Evolutionary conservation across 2,888 invertebrate genomes (phyloP).

Genomic region (Cephus rjabovi): DNA sequence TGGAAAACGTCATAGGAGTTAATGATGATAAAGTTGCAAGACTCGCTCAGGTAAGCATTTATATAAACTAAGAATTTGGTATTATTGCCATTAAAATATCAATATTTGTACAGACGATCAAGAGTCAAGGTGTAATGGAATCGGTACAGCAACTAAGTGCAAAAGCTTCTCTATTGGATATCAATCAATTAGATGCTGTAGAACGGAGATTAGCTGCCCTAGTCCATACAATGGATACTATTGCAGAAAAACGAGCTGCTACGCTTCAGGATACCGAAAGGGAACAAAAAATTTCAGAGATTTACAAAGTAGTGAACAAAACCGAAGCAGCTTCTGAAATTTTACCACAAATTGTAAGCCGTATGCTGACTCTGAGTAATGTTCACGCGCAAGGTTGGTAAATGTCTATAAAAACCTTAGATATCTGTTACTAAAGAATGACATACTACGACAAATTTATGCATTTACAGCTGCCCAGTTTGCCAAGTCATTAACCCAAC

Average conservation of each 20-base stretch:
- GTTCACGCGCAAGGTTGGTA: constrained; percentile 88
- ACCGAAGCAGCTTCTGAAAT: constrained; percentile 85
- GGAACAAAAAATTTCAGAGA: constrained; percentile 81
- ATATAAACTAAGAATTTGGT: not conserved
- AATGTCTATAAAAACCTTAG: constrained; percentile 26
- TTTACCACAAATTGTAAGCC: constrained; percentile 82
- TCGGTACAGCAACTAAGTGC: constrained; percentile 83
- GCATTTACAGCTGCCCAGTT: constrained; percentile 84
- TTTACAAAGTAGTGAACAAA: constrained; percentile 89
- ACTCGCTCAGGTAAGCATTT: constrained; percentile 50
- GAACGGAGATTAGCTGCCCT: constrained; percentile 84
- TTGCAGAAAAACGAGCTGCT: constrained; percentile 71
- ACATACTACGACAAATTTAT: not conserved
- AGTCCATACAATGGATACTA: constrained; percentile 80
- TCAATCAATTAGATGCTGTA: constrained; percentile 84
- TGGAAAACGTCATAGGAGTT: constrained; percentile 88
- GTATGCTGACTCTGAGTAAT: constrained; percentile 87
- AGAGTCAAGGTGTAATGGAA: constrained; percentile 71
- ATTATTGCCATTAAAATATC: not conserved
- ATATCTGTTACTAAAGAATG: constrained; percentile 12
- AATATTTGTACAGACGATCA: constrained; percentile 39
- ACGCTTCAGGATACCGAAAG: constrained; percentile 71
- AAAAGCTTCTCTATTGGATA: constrained; percentile 83
- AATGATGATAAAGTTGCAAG: constrained; percentile 72
- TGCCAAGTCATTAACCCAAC: constrained; percentile 83